These are phyloP conservation scores for Caenorhabditis sp. DNA, from an alignment of 2,888 invertebrate genomes.

Conservation along the genomic window DNA sequence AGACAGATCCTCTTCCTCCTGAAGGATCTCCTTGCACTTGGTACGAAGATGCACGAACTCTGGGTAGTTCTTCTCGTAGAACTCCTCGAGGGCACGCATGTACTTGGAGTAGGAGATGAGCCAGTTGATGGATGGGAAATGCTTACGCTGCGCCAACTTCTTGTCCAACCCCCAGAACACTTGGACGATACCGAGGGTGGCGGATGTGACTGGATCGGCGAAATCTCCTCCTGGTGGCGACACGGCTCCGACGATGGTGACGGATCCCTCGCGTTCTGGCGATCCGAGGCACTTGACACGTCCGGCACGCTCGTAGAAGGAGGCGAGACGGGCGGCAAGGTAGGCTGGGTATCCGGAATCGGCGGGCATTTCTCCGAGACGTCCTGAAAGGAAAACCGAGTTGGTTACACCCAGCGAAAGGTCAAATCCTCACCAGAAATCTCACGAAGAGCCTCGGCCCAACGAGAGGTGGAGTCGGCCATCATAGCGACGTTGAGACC, in stretches of 20 bases:
- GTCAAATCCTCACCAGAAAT: conserved; percentile 88
- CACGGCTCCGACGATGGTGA: conserved; percentile 96
- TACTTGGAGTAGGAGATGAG: conserved; percentile 98
- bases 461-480: conserved; percentile 99
- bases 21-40: conserved; percentile 91
- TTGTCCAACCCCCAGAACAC: conserved; percentile 83
- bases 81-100: conserved; percentile 97
- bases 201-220: conserved; percentile 99
- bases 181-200: conserved; percentile 96
- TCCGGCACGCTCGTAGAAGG: conserved; percentile 99
- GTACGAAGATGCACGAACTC: conserved; percentile 98
- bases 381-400: conserved; percentile 84
- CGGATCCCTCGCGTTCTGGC: conserved; percentile 98
- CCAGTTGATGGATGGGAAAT: conserved; percentile 99
- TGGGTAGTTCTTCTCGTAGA: conserved; percentile 97
- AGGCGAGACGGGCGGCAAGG: conserved; percentile 96
- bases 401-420: neutral
- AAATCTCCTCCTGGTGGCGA: conserved; percentile 98
- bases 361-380: conserved; percentile 99
- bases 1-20: conserved; percentile 97
- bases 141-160: conserved; percentile 90
- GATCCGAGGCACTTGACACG: conserved; percentile 88
- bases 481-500: conserved; percentile 99
- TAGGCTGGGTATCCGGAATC: conserved; percentile 98
- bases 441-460: conserved; percentile 99